Percentiles rank a stretch among this genome's conserved stretches.
phyloP scores from a whole-genome alignment of 2,113 vertebrate species.

The Hemibagrus wyckioides region DNA sequence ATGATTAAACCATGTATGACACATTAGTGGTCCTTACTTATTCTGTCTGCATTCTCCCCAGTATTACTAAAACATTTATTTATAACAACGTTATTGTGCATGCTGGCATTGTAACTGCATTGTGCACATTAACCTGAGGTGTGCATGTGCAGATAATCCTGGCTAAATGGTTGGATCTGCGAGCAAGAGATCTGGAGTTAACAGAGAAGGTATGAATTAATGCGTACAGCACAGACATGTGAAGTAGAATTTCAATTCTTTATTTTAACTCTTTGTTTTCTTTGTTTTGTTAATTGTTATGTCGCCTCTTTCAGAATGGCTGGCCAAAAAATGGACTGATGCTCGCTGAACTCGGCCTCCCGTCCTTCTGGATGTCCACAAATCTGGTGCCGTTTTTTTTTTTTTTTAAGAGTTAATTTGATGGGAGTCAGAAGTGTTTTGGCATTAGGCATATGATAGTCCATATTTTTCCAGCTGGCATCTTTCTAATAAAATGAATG shows the following conservation, averaged over 20 bases:
- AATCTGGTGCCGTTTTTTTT: conserved; percentile 70
- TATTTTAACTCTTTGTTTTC: neutral
- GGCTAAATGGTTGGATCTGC: conserved; percentile 90
- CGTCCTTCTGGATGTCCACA: conserved; percentile 77
- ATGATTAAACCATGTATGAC: neutral
- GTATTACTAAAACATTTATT: neutral
- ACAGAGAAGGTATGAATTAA: conserved; percentile 85
- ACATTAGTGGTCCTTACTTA: neutral
- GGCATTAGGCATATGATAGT: neutral
- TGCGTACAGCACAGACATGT: neutral
- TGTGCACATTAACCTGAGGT: neutral
- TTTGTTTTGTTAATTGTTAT: neutral
- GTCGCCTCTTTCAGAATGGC: conserved; percentile 70
- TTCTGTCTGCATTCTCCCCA: neutral
- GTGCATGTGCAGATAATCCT: conserved; percentile 78
- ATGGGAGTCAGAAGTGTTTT: neutral
- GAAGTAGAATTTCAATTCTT: neutral
- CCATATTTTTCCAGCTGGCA: too few species aligned
- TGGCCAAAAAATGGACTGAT: conserved; percentile 96
- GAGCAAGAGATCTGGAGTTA: conserved; percentile 87
- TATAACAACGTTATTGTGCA: neutral
- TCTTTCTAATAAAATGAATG: too few species aligned
- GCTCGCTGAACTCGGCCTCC: conserved; percentile 81
- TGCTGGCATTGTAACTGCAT: neutral
- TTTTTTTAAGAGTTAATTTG: neutral